A percentile compares a stretch with the other conserved stretches of the same genome.
Conservation (phyloP, 2,888 invertebrate genomes). For the Drosophila incognita region DNA sequence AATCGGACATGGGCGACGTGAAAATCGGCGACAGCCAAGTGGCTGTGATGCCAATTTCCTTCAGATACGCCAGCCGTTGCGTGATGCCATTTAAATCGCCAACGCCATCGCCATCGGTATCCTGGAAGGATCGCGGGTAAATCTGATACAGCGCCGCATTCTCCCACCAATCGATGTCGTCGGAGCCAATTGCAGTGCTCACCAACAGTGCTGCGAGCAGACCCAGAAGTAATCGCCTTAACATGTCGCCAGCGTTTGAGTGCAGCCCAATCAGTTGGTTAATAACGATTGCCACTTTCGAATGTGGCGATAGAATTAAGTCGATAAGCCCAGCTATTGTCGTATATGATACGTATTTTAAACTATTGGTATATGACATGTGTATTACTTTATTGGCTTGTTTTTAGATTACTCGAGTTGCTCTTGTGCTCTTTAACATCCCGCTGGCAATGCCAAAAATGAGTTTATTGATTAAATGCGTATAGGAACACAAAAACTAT, state of each 20-base stretch:
- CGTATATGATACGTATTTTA: neutral
- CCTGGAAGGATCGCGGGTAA: slow-evolving; percentile 93
- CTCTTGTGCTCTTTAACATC: slow-evolving; percentile 8
- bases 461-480: neutral
- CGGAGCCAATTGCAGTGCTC: slow-evolving; percentile 4
- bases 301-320: slow-evolving; percentile 40
- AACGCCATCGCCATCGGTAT: slow-evolving; percentile 92
- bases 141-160: slow-evolving; percentile 93
- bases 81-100: slow-evolving; percentile 92
- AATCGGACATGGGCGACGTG: slow-evolving; percentile 90
- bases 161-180: slow-evolving; percentile 91
- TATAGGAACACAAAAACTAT: neutral
- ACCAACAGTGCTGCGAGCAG: slow-evolving; percentile 34
- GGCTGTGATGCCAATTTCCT: slow-evolving; percentile 88
- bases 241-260: slow-evolving; percentile 67
- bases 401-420: slow-evolving; percentile 40
- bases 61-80: slow-evolving; percentile 88
- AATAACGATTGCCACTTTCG: slow-evolving; percentile 54
- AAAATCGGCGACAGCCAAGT: slow-evolving; percentile 91
- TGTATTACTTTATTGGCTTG: slow-evolving; percentile 42
- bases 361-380: neutral
- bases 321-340: slow-evolving; percentile 50
- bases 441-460: neutral
- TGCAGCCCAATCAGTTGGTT: slow-evolving; percentile 57
- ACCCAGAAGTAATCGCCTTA: slow-evolving; percentile 59